Evolutionary conservation across 2,888 invertebrate species (phyloP), one percentile per base, ranked within the genome.

Genomic region (Tachystola acroxantha): DNA sequence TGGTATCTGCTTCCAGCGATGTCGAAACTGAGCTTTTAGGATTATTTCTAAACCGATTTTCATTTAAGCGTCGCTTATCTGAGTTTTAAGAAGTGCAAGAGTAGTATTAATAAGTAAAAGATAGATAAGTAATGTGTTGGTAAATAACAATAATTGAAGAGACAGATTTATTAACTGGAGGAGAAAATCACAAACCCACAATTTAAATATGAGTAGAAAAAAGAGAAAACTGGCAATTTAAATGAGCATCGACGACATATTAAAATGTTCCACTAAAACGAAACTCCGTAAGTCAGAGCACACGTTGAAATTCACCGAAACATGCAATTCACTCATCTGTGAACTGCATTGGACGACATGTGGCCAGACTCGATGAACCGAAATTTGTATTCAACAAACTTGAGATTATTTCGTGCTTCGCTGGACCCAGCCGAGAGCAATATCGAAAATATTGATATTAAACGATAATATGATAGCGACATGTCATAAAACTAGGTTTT

Each of bases 321-420:
- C 30, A 32, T 22, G 31, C 16, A 34, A 29, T 16, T 7, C 39
- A 32, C 9, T 16, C 29, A 32, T 11, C 29, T 25, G 32, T 32
- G 28, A 39, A 42, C n/a, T 26, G 34, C 36, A 37, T 14, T 34
- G 29, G 24, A 32, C 25, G 28, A 36, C 32, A 12, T 36, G 22
- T 29, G 31, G 31, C 9, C 12, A 16, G 13, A 34, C 16, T 16
- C 28, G n/a, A 10, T 26, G 33, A 33, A 9, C 7, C 28, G 14
- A 33, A 9, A 25, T 33, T 33, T 33, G 7, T 33, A 11, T 12
- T 22, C 33, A 7, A 7, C 42, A 54, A 48, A 57, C 51, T 53
- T 51, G 46, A 56, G 55, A 64, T 64, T 57, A 64, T 64, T 60
- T 43, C 43, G 53, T 36, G 59, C 56, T 50, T 48, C 50, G 46